These are phyloP conservation scores for Microctonus hyperodae DNA, from an alignment of 2,888 invertebrate species.

Conservation along the genomic window DNA sequence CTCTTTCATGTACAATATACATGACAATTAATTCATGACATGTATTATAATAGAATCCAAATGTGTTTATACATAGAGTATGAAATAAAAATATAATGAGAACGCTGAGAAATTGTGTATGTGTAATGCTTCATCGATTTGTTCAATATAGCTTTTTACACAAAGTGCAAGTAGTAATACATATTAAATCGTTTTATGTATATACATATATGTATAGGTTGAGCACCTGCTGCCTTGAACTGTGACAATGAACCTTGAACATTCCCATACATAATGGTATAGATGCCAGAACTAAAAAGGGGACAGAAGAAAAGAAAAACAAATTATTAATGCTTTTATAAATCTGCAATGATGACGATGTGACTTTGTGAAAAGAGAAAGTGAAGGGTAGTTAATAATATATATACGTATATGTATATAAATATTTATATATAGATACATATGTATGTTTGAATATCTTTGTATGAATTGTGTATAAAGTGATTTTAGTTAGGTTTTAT, in stretches of 20 bases:
- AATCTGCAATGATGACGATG: too few relatives aligned
- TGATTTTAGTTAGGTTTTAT: too few relatives aligned
- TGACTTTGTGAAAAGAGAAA: too few relatives aligned
- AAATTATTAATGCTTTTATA: neutral
- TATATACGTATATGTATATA: too few relatives aligned
- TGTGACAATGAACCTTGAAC: conserved; percentile 53
- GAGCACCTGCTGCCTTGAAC: conserved; percentile 47
- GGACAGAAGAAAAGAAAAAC: neutral
- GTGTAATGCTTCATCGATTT: conserved; percentile 4
- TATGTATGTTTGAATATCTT: too few relatives aligned
- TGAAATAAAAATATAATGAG: neutral
- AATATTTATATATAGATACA: too few relatives aligned
- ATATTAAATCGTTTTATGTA: neutral
- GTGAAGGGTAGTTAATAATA: too few relatives aligned
- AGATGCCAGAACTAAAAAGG: neutral
- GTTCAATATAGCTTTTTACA: neutral
- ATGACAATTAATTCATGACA: conserved; percentile 3
- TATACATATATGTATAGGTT: neutral
- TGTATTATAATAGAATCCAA: neutral
- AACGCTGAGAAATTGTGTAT: neutral
- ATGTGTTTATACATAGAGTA: neutral
- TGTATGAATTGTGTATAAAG: too few relatives aligned
- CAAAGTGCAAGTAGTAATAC: neutral
- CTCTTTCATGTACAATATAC: neutral
- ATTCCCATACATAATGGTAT: neutral